A percentile compares a stretch with the other conserved stretches of the same genome.
These are phyloP conservation scores for Oxyruncus cristatus DNA, from an alignment of 2,113 vertebrate species.

Conservation along the genomic window DNA sequence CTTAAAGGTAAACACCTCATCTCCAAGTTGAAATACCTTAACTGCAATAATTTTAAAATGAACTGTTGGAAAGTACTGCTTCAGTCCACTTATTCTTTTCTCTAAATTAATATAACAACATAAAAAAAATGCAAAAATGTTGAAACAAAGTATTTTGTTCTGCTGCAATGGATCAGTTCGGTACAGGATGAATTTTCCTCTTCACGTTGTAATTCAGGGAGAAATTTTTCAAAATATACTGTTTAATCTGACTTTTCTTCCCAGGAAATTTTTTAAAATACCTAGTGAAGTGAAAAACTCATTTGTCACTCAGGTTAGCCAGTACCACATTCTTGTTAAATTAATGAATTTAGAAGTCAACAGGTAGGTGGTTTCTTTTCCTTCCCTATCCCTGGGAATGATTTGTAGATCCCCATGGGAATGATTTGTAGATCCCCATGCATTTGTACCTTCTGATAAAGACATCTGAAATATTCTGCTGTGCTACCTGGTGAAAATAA, in stretches of 20 bases:
- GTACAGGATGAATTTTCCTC: neutral
- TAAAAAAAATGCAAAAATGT: neutral
- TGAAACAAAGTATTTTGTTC: neutral
- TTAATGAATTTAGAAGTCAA: neutral
- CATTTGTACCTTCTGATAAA: neutral
- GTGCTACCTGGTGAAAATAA: neutral
- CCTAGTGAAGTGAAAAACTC: neutral
- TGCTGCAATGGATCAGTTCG: neutral
- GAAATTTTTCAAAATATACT: neutral
- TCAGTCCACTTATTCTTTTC: neutral
- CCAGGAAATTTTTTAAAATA: neutral
- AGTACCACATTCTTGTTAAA: neutral
- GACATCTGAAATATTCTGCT: neutral
- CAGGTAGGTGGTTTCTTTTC: neutral
- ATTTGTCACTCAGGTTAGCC: neutral
- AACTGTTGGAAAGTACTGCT: neutral
- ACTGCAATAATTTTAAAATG: neutral
- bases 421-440: neutral
- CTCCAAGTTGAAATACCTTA: neutral
- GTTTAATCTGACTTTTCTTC: neutral
- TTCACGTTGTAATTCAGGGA: neutral
- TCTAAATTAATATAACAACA: neutral
- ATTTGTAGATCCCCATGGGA: neutral
- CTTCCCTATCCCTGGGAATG: neutral
- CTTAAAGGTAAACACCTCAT: neutral